Evolutionary conservation across 2,888 invertebrate species (phyloP).

Genomic region (Stegophylla sp.): DNA sequence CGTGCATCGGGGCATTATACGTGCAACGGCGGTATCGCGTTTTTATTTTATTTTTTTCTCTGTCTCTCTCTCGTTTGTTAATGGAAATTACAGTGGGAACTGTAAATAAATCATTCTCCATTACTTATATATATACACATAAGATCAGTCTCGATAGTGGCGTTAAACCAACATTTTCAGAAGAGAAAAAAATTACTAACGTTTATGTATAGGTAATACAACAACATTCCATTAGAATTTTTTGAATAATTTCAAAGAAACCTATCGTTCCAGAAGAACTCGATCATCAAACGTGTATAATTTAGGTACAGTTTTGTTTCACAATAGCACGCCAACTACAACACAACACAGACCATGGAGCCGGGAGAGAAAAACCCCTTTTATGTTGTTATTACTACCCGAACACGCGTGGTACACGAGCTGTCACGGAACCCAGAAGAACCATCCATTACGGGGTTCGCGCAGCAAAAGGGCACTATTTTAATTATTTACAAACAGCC

Average conservation of each 20-base stretch:
- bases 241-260: conserved; percentile 16
- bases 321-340: neutral
- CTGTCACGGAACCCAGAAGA: conserved; percentile 28
- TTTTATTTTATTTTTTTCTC: neutral
- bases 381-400: conserved; percentile 37
- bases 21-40: neutral
- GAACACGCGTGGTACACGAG: conserved; percentile 1
- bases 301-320: conserved; percentile 31
- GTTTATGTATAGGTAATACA: neutral
- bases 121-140: neutral
- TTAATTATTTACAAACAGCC: conserved; percentile 49
- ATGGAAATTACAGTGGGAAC: conserved; percentile 31
- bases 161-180: conserved; percentile 6
- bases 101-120: conserved; percentile 25
- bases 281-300: conserved; percentile 14
- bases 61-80: neutral
- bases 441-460: conserved; percentile 24
- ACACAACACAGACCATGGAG: no score
- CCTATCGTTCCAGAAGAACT: conserved; percentile 24
- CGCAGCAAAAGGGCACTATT: neutral
- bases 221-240: neutral
- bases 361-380: conserved; percentile 5
- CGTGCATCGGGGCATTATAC: neutral
- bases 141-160: conserved; percentile 11
- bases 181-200: conserved; percentile 6